These are phyloP conservation scores for Emydoidea blandingii DNA, from an alignment of 2,797 vertebrate species.

Conservation along the genomic window DNA sequence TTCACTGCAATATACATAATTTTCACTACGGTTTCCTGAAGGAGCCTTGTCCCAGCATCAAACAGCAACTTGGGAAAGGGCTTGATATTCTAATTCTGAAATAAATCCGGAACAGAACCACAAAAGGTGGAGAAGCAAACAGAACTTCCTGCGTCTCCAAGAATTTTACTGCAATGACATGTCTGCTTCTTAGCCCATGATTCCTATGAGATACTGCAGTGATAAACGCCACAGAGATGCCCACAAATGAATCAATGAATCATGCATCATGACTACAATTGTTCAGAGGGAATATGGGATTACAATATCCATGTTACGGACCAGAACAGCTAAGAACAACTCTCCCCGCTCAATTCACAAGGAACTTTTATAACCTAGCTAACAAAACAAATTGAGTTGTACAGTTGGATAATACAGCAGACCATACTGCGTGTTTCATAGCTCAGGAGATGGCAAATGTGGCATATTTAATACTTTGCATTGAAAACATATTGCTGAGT, in stretches of 20 bases:
- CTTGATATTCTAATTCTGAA: background rate
- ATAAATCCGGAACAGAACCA: background rate
- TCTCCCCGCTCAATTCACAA: background rate
- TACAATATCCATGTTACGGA: background rate
- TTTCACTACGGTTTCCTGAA: background rate
- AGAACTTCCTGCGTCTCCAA: background rate
- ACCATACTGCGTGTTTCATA: background rate
- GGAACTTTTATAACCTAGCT: background rate
- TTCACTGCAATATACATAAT: background rate
- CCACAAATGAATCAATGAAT: background rate
- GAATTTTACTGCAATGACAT: background rate
- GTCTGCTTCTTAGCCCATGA: background rate
- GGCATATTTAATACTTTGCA: background rate
- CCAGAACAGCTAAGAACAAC: background rate
- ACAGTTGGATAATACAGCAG: background rate
- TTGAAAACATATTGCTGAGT: background rate
- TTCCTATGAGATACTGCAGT: accelerated
- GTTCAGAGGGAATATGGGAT: background rate
- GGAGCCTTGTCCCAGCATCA: background rate
- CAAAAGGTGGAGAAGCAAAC: background rate
- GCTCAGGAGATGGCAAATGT: background rate
- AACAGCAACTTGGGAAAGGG: background rate
- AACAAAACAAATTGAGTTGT: background rate
- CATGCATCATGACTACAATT: background rate
- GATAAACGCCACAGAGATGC: background rate